Evolutionary conservation across 1,140 invertebrate species (phyloP), one percentile per base, ranked within the genome.

Genomic region (Chironomus tepperi): DNA sequence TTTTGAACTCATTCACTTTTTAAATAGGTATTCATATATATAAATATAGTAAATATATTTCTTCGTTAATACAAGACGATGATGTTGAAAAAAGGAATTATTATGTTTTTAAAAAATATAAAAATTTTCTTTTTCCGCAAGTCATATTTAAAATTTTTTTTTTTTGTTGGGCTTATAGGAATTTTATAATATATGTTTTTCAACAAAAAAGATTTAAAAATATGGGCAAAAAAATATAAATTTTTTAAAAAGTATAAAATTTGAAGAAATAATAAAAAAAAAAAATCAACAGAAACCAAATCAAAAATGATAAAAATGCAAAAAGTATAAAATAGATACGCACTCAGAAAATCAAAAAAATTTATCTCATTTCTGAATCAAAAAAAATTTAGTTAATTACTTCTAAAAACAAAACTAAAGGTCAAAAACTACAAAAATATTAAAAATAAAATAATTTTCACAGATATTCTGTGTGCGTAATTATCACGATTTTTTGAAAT

Each of bases 211-310:
- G 12, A 15, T 57, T 57, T 12, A 57, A 57, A n/a, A 57, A 57
- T 57, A 57, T 57, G n/a, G n/a, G 47, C 12, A 12, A 57, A n/a
- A 57, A 57, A 57, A 57, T 57, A 57, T 57, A 18, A n/a, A 19
- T 21, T 21, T 16, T 19, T 70, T 18, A 70, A 70, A 18, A 70
- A 18, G 18, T 70, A 70, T 70, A 18, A 70, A 70, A 70, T 18
- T 18, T 70, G 65, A 9, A 18, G n/a, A 70, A 70, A 19, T 18
- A 70, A 70, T 19, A 70, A 19, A 19, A n/a, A 67, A 67, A n/a
- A 67, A 16, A 70, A 70, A 70, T 57, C 65, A 70, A 70, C 65
- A 18, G 19, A 70, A 70, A 70, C 65, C 16, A 70, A 70, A 57
- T 57, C 9, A 57, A 19, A 70, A 70, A 70, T 70, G 65, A 21